Evolutionary conservation across 2,797 vertebrate genomes (phyloP).

Genomic region (Oreochromis mossambicus): DNA sequence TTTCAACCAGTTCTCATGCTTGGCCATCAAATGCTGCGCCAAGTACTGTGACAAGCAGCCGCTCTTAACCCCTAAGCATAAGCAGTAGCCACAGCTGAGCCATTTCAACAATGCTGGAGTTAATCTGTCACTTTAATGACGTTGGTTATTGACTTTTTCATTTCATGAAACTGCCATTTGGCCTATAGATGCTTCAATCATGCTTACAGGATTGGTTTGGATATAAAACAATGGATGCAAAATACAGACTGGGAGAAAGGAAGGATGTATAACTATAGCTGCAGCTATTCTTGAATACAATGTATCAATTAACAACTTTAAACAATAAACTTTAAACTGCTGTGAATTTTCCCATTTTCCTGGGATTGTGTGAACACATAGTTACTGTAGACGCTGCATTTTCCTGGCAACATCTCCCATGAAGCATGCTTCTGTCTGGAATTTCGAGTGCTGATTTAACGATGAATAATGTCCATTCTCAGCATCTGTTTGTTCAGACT

Average conservation of each 20-base stretch:
- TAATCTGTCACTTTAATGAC: neutral
- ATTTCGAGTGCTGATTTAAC: neutral
- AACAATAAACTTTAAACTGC: neutral
- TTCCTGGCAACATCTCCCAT: constrained; percentile 22
- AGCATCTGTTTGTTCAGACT: neutral
- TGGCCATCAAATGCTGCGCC: neutral
- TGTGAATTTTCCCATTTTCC: constrained; percentile 24
- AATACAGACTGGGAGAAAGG: neutral
- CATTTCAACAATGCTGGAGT: neutral
- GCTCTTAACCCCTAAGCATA: neutral
- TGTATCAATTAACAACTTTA: neutral
- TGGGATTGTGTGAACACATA: constrained; percentile 37
- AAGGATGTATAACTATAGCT: neutral
- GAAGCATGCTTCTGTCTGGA: neutral
- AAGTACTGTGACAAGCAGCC: neutral
- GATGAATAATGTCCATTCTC: neutral
- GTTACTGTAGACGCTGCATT: constrained; percentile 25
- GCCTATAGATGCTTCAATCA: neutral
- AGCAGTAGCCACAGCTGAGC: neutral
- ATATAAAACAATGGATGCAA: neutral
- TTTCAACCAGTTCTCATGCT: neutral
- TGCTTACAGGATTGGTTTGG: neutral
- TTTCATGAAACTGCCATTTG: neutral
- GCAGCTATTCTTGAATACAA: neutral
- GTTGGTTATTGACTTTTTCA: neutral